A percentile compares a stretch with the other conserved stretches of the same genome.
Conservation (phyloP, 2,797 vertebrate genomes). For the Aulostomus chinensis region DNA sequence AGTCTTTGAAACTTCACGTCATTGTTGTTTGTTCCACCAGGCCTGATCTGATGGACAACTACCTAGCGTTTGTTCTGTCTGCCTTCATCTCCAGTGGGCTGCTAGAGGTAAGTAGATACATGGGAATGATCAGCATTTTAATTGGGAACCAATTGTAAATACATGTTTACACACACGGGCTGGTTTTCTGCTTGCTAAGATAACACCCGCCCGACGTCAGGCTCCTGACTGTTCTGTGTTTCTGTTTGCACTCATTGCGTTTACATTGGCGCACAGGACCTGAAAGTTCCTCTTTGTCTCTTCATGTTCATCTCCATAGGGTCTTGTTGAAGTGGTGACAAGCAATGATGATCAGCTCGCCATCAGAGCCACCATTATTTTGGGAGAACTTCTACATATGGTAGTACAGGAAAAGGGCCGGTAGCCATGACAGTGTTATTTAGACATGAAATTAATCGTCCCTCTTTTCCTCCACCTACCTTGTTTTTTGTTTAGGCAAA, state of each 20-base stretch:
- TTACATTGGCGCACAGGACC: too few species aligned
- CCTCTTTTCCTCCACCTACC: not conserved
- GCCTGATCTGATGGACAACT: slow-evolving; percentile 99
- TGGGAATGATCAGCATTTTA: too few species aligned
- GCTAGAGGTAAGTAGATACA: slow-evolving; percentile 84
- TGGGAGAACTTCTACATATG: slow-evolving; percentile 95
- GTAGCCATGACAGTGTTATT: not conserved
- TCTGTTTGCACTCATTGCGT: too few species aligned
- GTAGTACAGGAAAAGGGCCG: slow-evolving; percentile 66
- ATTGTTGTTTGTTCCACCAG: slow-evolving; percentile 67
- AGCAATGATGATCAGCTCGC: slow-evolving; percentile 94
- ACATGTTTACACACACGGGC: too few species aligned
- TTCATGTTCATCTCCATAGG: slow-evolving; percentile 73
- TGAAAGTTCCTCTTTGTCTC: not conserved
- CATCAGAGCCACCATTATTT: slow-evolving; percentile 92
- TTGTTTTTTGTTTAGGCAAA: slow-evolving; percentile 84
- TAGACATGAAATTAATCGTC: not conserved
- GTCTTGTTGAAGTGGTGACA: slow-evolving; percentile 96
- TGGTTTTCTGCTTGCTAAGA: too few species aligned
- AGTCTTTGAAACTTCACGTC: not conserved
- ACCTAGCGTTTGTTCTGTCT: slow-evolving; percentile 94
- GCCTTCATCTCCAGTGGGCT: slow-evolving; percentile 95
- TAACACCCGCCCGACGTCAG: too few species aligned
- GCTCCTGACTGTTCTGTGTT: too few species aligned
- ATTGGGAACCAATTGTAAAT: not conserved